Conservation (phyloP, 2,113 vertebrate genomes). For the Bos taurus region ARS-UCD2.0 NC_037357.1:116094001-116094500, state of each 20-base stretch:
- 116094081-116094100: background rate
- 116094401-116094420: background rate
- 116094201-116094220: background rate
- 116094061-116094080: background rate
- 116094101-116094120: background rate
- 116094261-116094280: background rate
- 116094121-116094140: background rate
- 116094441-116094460: background rate
- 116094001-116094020: background rate
- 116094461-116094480: background rate
- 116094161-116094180: background rate
- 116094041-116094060: background rate
- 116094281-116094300: background rate
- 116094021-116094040: background rate
- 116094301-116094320: background rate
- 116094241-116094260: background rate
- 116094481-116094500: background rate
- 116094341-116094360: background rate
- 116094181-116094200: background rate
- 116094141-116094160: background rate
- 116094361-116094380: background rate
- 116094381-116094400: background rate
- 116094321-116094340: background rate
- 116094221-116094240: background rate
- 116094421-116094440: background rate